Evolutionary conservation across 2,797 vertebrate species (phyloP).

Genomic region (Coreius guichenoti): DNA sequence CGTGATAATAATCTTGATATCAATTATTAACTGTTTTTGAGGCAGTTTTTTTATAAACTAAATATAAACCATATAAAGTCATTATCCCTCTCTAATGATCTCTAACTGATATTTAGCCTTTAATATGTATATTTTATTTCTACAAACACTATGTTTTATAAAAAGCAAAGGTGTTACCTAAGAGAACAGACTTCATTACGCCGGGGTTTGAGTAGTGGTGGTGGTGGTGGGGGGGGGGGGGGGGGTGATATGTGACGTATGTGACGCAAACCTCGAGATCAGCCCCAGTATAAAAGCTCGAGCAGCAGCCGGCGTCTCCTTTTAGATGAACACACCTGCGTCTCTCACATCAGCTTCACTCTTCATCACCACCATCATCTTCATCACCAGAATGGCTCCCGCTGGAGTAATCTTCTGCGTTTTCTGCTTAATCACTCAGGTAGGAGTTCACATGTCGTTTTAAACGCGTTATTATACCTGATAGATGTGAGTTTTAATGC

Average conservation of each 20-base stretch:
- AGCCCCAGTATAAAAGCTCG: not conserved
- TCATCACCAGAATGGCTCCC: constrained; percentile 67
- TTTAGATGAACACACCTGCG: not conserved
- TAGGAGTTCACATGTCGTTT: constrained; percentile 59
- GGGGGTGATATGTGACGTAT: not conserved
- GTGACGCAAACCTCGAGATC: not conserved
- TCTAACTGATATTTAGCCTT: no score
- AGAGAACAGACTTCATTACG: no score
- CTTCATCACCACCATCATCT: constrained; percentile 33
- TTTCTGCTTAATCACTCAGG: constrained; percentile 78
- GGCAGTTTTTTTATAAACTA: no score
- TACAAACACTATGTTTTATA: not conserved
- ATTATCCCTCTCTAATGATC: not conserved
- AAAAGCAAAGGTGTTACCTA: not conserved
- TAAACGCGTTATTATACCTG: no score
- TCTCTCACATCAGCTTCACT: constrained; percentile 6
- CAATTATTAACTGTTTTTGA: not conserved
- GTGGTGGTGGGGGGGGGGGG: rapidly evolving
- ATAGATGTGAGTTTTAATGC: not conserved
- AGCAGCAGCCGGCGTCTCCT: not conserved
- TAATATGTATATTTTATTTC: not conserved
- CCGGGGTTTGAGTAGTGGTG: not conserved
- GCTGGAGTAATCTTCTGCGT: constrained; percentile 73
- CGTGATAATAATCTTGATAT: not conserved
- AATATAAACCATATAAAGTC: no score